Evolutionary conservation across 2,113 vertebrate genomes (phyloP).

Genomic region (Prunella fulvescens): DNA sequence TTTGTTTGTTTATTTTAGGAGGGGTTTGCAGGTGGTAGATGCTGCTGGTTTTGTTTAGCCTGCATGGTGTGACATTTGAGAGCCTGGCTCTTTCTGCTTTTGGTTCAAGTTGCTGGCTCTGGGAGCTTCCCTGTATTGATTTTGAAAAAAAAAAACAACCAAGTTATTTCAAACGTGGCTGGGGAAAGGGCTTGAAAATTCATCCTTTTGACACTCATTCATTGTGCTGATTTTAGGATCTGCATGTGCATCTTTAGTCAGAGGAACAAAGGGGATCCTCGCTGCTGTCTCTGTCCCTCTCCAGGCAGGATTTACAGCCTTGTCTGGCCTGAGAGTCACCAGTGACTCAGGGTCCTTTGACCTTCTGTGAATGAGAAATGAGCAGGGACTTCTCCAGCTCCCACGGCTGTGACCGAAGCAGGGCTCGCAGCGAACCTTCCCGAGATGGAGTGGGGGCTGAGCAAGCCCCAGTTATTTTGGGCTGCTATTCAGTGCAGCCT

Average conservation of each 20-base stretch:
- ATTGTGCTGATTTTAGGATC: not conserved
- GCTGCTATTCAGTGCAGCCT: not conserved
- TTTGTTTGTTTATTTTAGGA: not conserved
- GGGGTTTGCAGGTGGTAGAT: constrained; percentile 6
- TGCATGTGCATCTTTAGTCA: not conserved
- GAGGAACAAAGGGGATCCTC: not conserved
- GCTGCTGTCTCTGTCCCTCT: not conserved
- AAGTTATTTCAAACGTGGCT: not conserved
- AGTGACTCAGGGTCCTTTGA: not conserved
- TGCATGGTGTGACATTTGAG: constrained; percentile 2
- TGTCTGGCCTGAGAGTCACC: not conserved
- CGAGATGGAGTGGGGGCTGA: not conserved
- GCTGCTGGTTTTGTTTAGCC: constrained; percentile 9
- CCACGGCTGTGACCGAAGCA: not conserved
- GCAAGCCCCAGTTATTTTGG: constrained; percentile 23
- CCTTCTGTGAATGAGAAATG: not conserved
- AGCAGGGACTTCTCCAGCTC: not conserved
- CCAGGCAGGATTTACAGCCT: not conserved
- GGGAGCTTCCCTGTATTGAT: not conserved
- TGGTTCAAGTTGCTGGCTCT: not conserved
- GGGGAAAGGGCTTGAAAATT: constrained; percentile 2
- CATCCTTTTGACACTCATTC: not conserved
- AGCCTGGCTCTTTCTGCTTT: not conserved
- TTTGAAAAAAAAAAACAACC: not conserved
- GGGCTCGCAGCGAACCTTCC: not conserved